Percentiles rank a stretch among this genome's conserved stretches.
These are phyloP conservation scores for Papilio dardanus DNA, from an alignment of 1,140 invertebrate genomes.

Conservation along the genomic window DNA sequence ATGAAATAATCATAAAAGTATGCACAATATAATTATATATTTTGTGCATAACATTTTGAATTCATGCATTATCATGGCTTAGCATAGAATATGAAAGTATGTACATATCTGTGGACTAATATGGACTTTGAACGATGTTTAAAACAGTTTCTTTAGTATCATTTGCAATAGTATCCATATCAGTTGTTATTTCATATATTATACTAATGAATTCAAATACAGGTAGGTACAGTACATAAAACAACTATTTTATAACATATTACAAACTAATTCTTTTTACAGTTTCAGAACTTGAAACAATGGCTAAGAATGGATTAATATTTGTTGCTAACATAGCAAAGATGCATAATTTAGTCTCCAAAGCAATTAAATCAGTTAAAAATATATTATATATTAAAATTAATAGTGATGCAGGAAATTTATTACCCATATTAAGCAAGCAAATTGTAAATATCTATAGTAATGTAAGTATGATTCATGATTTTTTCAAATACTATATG, in stretches of 20 bases:
- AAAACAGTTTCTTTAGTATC: conserved; percentile 42
- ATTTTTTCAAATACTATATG: too few relatives aligned
- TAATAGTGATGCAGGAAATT: conserved; percentile 52
- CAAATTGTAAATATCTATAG: conserved; percentile 70
- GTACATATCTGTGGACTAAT: conserved; percentile 6
- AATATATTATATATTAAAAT: conserved; percentile 72
- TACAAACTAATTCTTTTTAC: conserved; percentile 25
- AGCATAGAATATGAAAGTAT: neutral
- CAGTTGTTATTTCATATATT: conserved; percentile 53
- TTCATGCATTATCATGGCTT: conserved; percentile 5
- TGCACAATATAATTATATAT: neutral
- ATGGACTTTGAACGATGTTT: conserved; percentile 25
- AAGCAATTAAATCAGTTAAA: conserved; percentile 65
- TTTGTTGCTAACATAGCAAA: conserved; percentile 71
- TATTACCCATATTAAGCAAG: conserved; percentile 60
- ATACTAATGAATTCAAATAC: conserved; percentile 48
- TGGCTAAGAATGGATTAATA: conserved; percentile 71
- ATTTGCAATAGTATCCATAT: conserved; percentile 49
- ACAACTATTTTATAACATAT: neutral
- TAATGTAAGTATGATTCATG: conserved; percentile 57
- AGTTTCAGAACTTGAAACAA: conserved; percentile 50
- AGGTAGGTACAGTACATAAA: conserved; percentile 55
- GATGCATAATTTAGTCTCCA: conserved; percentile 59
- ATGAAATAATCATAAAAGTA: neutral
- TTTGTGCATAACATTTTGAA: neutral